Evolutionary conservation across 2,888 invertebrate species (phyloP), one percentile per base, ranked within the genome.

Genomic region (Leptinotarsa tumamoca): DNA sequence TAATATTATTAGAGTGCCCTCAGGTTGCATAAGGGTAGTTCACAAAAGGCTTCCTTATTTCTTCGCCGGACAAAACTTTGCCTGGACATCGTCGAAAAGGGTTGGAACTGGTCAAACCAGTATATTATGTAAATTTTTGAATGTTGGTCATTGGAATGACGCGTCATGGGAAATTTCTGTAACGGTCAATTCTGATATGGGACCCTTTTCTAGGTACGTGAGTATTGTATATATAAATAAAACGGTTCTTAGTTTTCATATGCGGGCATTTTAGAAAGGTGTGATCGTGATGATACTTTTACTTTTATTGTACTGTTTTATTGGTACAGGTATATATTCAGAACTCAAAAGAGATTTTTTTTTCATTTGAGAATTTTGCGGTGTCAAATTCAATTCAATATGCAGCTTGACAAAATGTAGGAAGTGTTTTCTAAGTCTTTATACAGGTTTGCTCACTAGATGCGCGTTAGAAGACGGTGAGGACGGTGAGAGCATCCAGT

Each of bases 91-190:
- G 71, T 78, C 67, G 54, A 73, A 70, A 81, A 78, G 85, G 83
- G 82, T 81, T 75, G 81, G 80, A 85, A 86, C 84, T 85, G 85
- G 86, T 85, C 85, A 85, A 85, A 86, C 86, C 82, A 85, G 86
- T 87, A 86, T 85, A 79, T 82, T 86, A 87, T 87, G 86, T 83
- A 83, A 86, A 86, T 87, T 82, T 83, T 79, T 79, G 76, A 78
- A 76, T 77, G 75, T 76, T 79, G 82, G 82, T 81, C 81, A 81
- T 80, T 79, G 74, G 74, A 74, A 71, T 51, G 68, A 72, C 72
- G 72, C 74, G 76, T 73, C 79, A 77, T 82, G 82, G 80, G 80
- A 82, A 81, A 72, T 71, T 71, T 58, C 68, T 68, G 56, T 77
- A 80, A 81, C 81, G 78, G 80, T 76, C 79, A 80, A 74, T 80